Conservation (phyloP, 1,140 invertebrate genomes). For the Ceratina australensis region DNA sequence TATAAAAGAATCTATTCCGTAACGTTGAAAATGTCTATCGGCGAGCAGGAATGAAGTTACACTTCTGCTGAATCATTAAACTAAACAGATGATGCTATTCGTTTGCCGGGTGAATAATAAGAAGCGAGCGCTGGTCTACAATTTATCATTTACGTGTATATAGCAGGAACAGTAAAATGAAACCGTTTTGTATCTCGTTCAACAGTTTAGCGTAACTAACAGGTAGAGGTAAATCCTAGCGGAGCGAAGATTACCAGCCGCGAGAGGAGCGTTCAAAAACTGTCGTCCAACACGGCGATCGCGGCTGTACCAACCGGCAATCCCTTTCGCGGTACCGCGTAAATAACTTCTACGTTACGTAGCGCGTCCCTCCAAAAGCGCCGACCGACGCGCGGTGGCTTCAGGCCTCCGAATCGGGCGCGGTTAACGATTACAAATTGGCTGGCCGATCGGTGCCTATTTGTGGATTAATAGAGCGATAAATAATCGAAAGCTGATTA, state of each 20-base stretch:
- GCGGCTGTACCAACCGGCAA: conserved; percentile 45
- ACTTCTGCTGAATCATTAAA: too few relatives aligned
- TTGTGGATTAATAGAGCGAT: conserved; percentile 76
- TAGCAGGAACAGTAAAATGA: neutral
- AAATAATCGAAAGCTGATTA: conserved; percentile 78
- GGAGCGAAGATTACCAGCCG: conserved; percentile 24
- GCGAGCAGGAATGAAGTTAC: too few relatives aligned
- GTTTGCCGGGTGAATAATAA: too few relatives aligned
- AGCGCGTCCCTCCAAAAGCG: conserved; percentile 13
- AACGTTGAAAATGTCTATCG: too few relatives aligned
- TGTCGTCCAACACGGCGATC: conserved; percentile 41
- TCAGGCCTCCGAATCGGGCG: conserved; percentile 54
- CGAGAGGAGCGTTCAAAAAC: conserved; percentile 31
- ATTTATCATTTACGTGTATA: neutral
- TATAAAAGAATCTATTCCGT: too few relatives aligned
- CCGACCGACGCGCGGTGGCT: conserved; percentile 24
- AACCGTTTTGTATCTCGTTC: neutral
- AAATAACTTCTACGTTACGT: conserved; percentile 57
- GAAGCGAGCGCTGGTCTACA: neutral
- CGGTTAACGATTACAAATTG: conserved; percentile 78
- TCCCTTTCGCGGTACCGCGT: conserved; percentile 47
- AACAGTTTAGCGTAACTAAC: too few relatives aligned
- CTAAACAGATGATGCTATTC: too few relatives aligned
- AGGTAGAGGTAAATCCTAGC: neutral
- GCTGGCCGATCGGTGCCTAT: conserved; percentile 72